Conservation (phyloP, 2,888 invertebrate genomes). For the Drymonia ruficornis region DNA sequence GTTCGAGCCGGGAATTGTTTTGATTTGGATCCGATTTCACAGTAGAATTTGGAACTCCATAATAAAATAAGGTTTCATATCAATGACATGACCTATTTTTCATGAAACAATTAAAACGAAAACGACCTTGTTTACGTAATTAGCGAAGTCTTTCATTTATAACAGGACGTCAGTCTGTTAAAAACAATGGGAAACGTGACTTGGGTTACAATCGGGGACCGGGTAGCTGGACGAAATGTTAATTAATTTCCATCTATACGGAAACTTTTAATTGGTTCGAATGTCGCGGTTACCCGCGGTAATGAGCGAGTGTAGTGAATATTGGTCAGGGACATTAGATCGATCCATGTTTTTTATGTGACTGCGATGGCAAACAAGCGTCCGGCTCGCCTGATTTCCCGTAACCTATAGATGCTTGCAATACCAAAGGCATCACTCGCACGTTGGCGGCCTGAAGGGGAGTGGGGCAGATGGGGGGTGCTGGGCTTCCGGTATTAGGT, state of each 20-base stretch:
- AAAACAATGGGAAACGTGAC: conserved; percentile 41
- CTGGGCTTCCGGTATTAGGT: no score
- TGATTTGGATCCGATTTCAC: no score
- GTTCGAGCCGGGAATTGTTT: no score
- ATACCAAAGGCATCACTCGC: no score
- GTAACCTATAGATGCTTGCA: no score
- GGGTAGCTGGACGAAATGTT: conserved; percentile 24
- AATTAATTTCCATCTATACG: conserved; percentile 23
- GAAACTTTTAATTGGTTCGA: conserved; percentile 34
- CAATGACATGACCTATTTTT: not conserved
- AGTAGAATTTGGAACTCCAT: no score
- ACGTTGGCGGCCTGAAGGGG: no score
- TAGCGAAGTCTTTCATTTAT: not conserved
- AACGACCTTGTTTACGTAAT: conserved; percentile 1
- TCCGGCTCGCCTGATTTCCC: no score
- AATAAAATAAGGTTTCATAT: no score
- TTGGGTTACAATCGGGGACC: conserved; percentile 14
- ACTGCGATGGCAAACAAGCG: no score
- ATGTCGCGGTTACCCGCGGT: conserved; percentile 5
- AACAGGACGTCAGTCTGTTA: conserved; percentile 12
- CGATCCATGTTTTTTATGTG: no score
- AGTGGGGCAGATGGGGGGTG: no score
- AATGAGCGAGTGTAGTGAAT: conserved; percentile 7
- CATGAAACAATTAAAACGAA: not conserved
- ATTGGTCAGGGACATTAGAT: not conserved